phyloP scores from a whole-genome alignment of 2,113 vertebrate species.

The Ranitomeya variabilis region DNA sequence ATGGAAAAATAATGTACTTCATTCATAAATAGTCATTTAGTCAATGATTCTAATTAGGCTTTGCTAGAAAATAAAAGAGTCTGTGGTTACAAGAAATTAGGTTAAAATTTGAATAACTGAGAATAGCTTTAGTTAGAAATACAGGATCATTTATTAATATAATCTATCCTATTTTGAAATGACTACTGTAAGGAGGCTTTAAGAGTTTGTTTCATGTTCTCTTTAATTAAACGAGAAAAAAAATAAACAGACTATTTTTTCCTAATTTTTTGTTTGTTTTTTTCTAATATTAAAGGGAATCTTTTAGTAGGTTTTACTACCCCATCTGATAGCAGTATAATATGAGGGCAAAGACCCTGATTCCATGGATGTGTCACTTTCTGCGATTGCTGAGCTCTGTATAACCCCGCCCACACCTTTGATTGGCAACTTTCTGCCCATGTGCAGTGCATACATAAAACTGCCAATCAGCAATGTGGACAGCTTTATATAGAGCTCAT shows the following conservation, averaged over 20 bases:
- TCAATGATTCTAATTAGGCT: background rate
- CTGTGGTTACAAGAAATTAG: background rate
- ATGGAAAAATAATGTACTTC: constrained; percentile 26
- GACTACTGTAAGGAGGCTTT: background rate
- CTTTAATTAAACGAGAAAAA: background rate
- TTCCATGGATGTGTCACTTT: no score
- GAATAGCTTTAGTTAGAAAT: background rate
- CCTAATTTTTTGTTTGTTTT: no score
- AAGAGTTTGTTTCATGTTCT: background rate
- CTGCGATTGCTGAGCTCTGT: no score
- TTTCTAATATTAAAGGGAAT: no score
- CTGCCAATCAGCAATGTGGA: no score
- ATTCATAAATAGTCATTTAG: constrained; percentile 9
- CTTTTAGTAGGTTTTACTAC: no score
- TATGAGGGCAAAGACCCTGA: no score
- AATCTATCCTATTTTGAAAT: background rate
- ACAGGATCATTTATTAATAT: background rate
- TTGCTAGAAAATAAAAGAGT: background rate
- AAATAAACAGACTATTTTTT: background rate
- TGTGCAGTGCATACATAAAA: no score
- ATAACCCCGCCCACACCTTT: no score
- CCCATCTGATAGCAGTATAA: no score
- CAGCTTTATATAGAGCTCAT: no score
- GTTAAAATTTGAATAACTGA: background rate
- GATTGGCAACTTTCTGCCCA: no score